These are phyloP conservation scores for Anguilla obscura DNA, from an alignment of 2,797 vertebrate genomes.

Conservation along the genomic window DNA sequence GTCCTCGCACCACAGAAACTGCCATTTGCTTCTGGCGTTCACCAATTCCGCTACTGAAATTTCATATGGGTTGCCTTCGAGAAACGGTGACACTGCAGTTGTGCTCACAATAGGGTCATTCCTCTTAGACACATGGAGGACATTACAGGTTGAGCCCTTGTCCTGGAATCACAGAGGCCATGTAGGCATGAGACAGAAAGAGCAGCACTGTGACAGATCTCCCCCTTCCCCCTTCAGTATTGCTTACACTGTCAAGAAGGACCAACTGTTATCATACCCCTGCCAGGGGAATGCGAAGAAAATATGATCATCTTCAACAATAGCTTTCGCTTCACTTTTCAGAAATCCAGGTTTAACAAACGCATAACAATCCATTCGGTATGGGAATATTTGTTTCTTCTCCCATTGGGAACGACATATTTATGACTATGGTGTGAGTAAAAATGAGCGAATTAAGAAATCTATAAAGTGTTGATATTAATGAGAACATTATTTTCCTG, in stretches of 20 bases:
- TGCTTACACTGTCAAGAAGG: not conserved
- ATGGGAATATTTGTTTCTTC: not conserved
- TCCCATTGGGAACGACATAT: conserved; percentile 7
- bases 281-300: not conserved
- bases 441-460: conserved; percentile 14
- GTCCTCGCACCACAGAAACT: not conserved
- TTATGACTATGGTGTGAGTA: not conserved
- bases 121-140: conserved; percentile 6
- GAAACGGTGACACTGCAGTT: not conserved
- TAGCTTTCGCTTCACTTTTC: not conserved
- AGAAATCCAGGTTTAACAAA: not conserved
- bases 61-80: conserved; percentile 1
- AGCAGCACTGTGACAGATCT: not conserved
- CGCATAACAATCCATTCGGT: not conserved
- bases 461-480: conserved; percentile 16
- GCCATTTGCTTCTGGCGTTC: not conserved
- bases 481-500: conserved; percentile 18
- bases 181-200: not conserved
- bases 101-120: not conserved
- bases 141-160: not conserved
- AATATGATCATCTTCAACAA: not conserved
- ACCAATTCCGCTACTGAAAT: conserved; percentile 5
- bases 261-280: not conserved
- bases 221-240: not conserved
- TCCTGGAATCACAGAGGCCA: not conserved